Percentiles rank a stretch among this genome's conserved stretches.
Conservation (phyloP, 2,888 invertebrate genomes). For the Eupithecia abbreviata region DNA sequence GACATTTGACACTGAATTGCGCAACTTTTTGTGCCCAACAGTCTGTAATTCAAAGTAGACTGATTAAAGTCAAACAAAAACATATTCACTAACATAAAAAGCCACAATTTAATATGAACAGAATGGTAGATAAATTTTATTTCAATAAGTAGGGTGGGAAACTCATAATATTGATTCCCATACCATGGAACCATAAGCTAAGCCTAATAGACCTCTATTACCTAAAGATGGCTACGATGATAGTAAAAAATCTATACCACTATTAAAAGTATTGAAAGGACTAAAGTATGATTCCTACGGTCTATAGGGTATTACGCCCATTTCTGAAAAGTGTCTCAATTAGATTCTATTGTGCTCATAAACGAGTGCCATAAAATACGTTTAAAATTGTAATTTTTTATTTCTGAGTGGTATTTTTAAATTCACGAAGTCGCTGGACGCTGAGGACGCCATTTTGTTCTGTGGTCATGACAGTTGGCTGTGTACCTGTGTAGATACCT, state of each 20-base stretch:
- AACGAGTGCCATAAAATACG: too few species aligned
- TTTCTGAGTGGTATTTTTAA: too few species aligned
- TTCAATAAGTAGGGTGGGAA: not conserved
- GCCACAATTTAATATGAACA: not conserved
- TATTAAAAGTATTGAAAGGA: too few species aligned
- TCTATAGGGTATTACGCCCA: too few species aligned
- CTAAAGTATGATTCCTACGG: not conserved
- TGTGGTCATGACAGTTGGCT: too few species aligned
- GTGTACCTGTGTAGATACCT: too few species aligned
- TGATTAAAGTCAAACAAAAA: not conserved
- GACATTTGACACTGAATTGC: not conserved
- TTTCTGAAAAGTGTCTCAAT: too few species aligned
- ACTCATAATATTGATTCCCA: not conserved
- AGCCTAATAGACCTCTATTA: not conserved
- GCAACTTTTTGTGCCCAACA: not conserved
- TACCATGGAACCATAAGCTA: not conserved
- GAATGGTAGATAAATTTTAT: not conserved
- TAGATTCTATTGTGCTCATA: too few species aligned
- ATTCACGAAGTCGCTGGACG: too few species aligned
- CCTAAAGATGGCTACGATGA: not conserved
- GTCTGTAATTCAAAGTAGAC: not conserved
- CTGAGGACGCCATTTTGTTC: too few species aligned
- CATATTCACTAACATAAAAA: not conserved
- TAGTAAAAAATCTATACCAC: not conserved
- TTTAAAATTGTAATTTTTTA: too few species aligned